A percentile compares a stretch with the other conserved stretches of the same genome.
These are phyloP conservation scores for Myocastor coypus DNA, from an alignment of 2,113 vertebrate genomes.

Conservation along the genomic window DNA sequence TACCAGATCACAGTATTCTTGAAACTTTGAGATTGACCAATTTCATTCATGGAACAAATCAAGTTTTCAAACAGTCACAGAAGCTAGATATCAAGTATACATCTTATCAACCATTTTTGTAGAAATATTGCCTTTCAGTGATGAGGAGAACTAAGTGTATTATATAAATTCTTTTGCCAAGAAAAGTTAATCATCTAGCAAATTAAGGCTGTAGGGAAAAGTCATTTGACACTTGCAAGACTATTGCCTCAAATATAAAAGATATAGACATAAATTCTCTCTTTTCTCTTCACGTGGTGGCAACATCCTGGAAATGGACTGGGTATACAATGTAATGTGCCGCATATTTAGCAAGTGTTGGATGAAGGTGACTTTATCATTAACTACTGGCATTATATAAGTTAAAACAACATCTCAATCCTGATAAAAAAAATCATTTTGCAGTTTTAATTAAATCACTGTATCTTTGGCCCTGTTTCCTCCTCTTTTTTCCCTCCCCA, in stretches of 20 bases:
- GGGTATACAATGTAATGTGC: background rate
- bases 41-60: background rate
- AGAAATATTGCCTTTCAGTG: background rate
- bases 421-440: background rate
- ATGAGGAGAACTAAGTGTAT: background rate
- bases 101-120: background rate
- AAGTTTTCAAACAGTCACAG: background rate
- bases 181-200: conserved; percentile 1
- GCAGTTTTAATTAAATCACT: background rate
- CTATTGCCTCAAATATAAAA: background rate
- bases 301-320: background rate
- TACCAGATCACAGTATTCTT: background rate
- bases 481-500: too few species aligned
- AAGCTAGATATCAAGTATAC: background rate
- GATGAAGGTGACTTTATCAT: background rate
- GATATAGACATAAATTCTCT: background rate
- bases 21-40: background rate
- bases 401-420: background rate
- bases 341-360: background rate
- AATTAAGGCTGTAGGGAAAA: background rate
- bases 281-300: too few species aligned
- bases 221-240: background rate
- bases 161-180: background rate
- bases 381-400: background rate
- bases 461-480: background rate